phyloP scores from a whole-genome alignment of 2,113 vertebrate species.

The Ptilorrhoa leucosticta region DNA sequence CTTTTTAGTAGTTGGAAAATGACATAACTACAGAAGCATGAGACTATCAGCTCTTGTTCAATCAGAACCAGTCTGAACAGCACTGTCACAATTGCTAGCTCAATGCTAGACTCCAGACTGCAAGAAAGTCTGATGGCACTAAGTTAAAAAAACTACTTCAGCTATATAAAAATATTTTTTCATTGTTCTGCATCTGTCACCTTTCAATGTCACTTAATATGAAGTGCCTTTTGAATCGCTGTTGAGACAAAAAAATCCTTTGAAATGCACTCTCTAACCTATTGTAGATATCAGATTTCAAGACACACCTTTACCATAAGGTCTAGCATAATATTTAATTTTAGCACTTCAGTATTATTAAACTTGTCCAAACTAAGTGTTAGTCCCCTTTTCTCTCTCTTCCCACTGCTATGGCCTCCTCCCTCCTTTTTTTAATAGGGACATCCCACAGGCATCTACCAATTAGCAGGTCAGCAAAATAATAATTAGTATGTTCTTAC shows the following conservation, averaged over 20 bases:
- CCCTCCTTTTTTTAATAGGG: not conserved
- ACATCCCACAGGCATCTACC: not conserved
- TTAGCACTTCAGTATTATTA: not conserved
- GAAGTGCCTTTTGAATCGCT: not conserved
- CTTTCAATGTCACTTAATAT: not conserved
- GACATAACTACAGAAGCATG: not conserved
- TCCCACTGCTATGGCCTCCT: accelerated
- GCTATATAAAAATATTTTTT: not conserved
- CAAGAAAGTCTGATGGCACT: not conserved
- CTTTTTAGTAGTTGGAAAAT: not conserved
- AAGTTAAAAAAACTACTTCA: not conserved
- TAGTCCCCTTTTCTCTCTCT: accelerated
- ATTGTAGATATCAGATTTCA: not conserved
- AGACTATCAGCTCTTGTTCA: not conserved
- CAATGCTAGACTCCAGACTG: not conserved
- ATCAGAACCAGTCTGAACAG: not conserved
- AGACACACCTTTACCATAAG: not conserved
- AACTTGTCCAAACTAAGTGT: not conserved
- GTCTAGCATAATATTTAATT: not conserved
- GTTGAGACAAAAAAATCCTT: not conserved
- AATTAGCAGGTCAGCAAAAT: not conserved
- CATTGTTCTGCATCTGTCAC: not conserved
- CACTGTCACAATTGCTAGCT: not conserved
- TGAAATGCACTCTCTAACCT: not conserved
- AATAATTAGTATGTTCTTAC: not conserved